Base-by-base conservation (phyloP, 2,888 invertebrate species). In the Ceratothoa steindachneri region DNA sequence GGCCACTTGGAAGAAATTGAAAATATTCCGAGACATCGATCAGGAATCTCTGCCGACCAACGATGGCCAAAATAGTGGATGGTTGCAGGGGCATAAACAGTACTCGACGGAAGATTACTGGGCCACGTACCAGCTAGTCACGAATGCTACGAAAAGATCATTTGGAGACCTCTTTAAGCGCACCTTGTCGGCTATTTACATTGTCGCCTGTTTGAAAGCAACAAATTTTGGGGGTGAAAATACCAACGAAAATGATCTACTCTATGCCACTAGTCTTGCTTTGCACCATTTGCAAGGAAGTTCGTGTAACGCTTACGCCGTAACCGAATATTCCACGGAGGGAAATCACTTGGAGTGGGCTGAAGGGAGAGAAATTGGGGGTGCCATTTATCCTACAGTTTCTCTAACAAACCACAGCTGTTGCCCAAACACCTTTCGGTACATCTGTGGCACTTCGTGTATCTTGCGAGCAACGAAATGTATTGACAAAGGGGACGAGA, bases 331-430 rank as follows among this genome's bases (percentile, higher is more conserved):
- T 22, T 67, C 71, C 1, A 22, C 53, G 24, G 52, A 64, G n/a
- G 52, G 28, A 27, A 22, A 53, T 12, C 69, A 64, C 68, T 82
- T 84, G 4, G 81, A 82, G 5, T 82, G 82, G 27, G 75, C 81
- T 15, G 72, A 80, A 30, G 79, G 80, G 28, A 51, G 72, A 12
- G 82, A 82, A 74, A 79, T 87, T 9, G 86, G 86, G 0, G 86
- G 86, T 9, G 86, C 85, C 1, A 83, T 86, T 74, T 86, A 86
- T 75, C 83, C 85, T 0, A 84, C 85, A 0, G 84, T 87, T 74
- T 85, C 86, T 80, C 83, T 86, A 30, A 82, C 83, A n/a, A 87
- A 87, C 83, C 87, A 87, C 80, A 83, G 84, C 71, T 87, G 86
- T 80, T 84, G 83, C 81, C 85, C 86, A 1, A 87, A 87, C 76